Conservation (phyloP, 2,888 invertebrate genomes). For the Emmelina monodactyla region DNA sequence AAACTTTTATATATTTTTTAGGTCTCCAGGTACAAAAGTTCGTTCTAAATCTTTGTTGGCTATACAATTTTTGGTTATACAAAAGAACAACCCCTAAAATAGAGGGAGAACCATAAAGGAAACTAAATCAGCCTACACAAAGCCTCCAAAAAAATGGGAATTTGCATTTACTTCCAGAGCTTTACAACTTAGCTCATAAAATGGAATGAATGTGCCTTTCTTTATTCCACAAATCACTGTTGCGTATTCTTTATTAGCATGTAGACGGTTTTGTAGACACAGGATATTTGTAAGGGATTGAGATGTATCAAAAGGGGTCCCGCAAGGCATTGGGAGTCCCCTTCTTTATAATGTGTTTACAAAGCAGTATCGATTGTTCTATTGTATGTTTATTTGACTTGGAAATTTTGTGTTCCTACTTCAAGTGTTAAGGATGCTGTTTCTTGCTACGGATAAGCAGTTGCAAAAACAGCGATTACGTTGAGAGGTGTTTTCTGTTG, state of each 20-base stretch:
- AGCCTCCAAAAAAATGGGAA: too few species aligned
- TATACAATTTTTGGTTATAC: too few species aligned
- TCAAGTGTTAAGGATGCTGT: constrained; percentile 25
- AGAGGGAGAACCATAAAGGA: too few species aligned
- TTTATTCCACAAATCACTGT: constrained; percentile 47
- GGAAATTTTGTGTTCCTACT: constrained; percentile 48
- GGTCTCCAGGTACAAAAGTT: too few species aligned
- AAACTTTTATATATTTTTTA: background rate
- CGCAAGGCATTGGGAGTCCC: constrained; percentile 22
- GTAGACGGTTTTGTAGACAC: constrained; percentile 44
- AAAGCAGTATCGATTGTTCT: constrained; percentile 62
- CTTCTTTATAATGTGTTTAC: constrained; percentile 63
- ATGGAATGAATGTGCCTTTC: constrained; percentile 18
- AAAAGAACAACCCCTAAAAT: too few species aligned
- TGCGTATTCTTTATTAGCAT: constrained; percentile 51
- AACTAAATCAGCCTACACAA: too few species aligned
- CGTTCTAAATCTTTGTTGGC: too few species aligned
- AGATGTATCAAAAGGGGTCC: constrained; percentile 36
- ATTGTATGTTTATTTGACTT: constrained; percentile 62
- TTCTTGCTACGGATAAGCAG: too few species aligned
- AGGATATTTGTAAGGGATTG: constrained; percentile 53
- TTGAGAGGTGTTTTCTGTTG: too few species aligned
- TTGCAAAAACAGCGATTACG: too few species aligned
- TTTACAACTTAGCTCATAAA: constrained; percentile 2
- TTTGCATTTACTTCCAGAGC: too few species aligned